phyloP scores from a whole-genome alignment of 2,113 vertebrate species.

The Alligator mississippiensis region DNA sequence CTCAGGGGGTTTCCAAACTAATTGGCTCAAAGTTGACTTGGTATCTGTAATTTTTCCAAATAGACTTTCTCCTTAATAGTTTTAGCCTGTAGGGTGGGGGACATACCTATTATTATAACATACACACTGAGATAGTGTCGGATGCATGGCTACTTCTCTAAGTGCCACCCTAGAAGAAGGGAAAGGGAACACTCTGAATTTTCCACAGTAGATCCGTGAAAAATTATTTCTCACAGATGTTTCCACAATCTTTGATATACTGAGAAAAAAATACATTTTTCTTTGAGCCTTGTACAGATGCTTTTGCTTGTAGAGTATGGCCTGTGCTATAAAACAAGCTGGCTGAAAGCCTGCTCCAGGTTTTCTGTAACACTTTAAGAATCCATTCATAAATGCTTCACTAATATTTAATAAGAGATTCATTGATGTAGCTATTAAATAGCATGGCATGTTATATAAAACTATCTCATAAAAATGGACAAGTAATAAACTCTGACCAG shows the following conservation, averaged over 20 bases:
- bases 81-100: no score
- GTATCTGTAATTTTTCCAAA: no score
- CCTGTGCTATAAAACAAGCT: not conserved
- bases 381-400: not conserved
- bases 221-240: slow-evolving; percentile 20
- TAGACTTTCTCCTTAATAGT: no score
- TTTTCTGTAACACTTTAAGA: slow-evolving; percentile 19
- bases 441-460: not conserved
- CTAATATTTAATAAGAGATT: slow-evolving; percentile 9
- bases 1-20: not conserved
- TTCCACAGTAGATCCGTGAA: slow-evolving; percentile 1
- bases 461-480: not conserved
- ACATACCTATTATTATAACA: slow-evolving; percentile 18
- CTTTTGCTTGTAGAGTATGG: not conserved
- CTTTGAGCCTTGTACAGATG: not conserved
- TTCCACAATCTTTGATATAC: not conserved
- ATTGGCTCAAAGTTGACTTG: not conserved
- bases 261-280: slow-evolving; percentile 13
- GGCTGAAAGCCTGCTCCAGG: not conserved
- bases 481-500: not conserved
- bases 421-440: slow-evolving; percentile 5
- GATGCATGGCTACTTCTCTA: not conserved
- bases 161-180: not conserved
- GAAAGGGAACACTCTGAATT: slow-evolving; percentile 30
- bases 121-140: not conserved